Evolutionary conservation across 1,140 invertebrate species (phyloP), one percentile per base, ranked within the genome.

Genomic region (Apocrypta bakeri): DNA sequence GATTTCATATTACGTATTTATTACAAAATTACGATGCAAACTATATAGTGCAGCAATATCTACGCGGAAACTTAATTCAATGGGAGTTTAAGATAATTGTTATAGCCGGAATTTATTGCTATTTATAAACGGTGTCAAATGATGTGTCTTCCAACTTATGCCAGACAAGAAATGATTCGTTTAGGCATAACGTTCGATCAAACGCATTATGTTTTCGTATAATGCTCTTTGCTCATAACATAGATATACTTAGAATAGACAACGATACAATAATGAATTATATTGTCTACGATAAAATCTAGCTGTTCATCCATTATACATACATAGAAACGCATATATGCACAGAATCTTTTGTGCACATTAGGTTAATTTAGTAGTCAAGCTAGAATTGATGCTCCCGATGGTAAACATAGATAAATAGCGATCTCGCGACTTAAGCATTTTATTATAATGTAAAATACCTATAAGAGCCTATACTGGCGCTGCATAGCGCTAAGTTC

Each of bases 141-240:
- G n/a, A n/a, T n/a, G n/a, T n/a, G 14, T 61, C 75, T 27, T 27
- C 17, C 48, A 31, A 29, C 29, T 21, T 33, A 31, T 63, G n/a
- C n/a, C n/a, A 63, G 21, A n/a, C 21, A 73, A 76, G 79, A 74
- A 72, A 74, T 71, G 64, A 63, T 69, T 71, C 79, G 69, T 75
- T 68, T 61, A 68, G 72, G 74, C 63, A 31, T 11, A 29, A 6
- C 64, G 25, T 12, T 1, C 68, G 29, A 71, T 14, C 14, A 56
- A 56, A 56, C 9, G 33, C n/a, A n/a, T n/a, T n/a, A n/a, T n/a
- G n/a, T n/a, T n/a, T n/a, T n/a, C n/a, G n/a, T n/a, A n/a, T n/a
- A n/a, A n/a, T n/a, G n/a, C n/a, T n/a, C n/a, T n/a, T n/a, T n/a
- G n/a, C n/a, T n/a, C n/a, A n/a, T n/a, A n/a, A n/a, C n/a, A n/a